These are phyloP conservation scores for Seira ritae DNA, from an alignment of 2,888 invertebrate genomes.

Conservation along the genomic window DNA sequence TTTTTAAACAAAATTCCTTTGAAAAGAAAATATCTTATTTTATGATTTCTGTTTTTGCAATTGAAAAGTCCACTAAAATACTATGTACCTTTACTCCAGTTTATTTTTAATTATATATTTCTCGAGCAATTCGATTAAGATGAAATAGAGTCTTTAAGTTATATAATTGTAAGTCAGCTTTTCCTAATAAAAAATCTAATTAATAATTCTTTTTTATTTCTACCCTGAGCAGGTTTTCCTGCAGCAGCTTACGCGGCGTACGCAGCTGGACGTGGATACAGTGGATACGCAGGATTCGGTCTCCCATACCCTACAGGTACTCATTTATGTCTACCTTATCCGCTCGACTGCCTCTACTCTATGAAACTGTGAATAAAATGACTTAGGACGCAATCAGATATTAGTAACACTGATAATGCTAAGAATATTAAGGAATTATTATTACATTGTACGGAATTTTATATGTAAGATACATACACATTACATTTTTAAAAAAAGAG, in stretches of 20 bases:
- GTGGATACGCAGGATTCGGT: slow-evolving; percentile 98
- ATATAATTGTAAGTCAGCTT: too few relatives aligned
- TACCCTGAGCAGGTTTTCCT: slow-evolving; percentile 86
- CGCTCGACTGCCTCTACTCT: slow-evolving; percentile 74
- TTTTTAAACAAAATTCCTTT: neutral
- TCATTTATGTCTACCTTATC: slow-evolving; percentile 78
- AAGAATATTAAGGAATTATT: slow-evolving; percentile 22
- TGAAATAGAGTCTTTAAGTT: too few relatives aligned
- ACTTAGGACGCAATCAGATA: slow-evolving; percentile 49
- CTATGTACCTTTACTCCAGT: too few relatives aligned
- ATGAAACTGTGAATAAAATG: slow-evolving; percentile 73
- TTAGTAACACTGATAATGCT: slow-evolving; percentile 42
- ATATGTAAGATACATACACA: too few relatives aligned
- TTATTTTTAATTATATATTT: too few relatives aligned
- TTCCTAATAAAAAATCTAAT: neutral
- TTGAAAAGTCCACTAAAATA: neutral
- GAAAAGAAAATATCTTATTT: neutral
- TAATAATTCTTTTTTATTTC: slow-evolving; percentile 54
- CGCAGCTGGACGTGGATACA: slow-evolving; percentile 97
- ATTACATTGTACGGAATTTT: neutral
- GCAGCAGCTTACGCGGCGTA: slow-evolving; percentile 96
- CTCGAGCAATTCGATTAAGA: too few relatives aligned
- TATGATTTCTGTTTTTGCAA: neutral
- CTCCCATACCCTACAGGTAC: slow-evolving; percentile 98
- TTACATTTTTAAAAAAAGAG: too few relatives aligned